phyloP scores from a whole-genome alignment of 2,113 vertebrate species.

The Triplophysa tibetana region DNA sequence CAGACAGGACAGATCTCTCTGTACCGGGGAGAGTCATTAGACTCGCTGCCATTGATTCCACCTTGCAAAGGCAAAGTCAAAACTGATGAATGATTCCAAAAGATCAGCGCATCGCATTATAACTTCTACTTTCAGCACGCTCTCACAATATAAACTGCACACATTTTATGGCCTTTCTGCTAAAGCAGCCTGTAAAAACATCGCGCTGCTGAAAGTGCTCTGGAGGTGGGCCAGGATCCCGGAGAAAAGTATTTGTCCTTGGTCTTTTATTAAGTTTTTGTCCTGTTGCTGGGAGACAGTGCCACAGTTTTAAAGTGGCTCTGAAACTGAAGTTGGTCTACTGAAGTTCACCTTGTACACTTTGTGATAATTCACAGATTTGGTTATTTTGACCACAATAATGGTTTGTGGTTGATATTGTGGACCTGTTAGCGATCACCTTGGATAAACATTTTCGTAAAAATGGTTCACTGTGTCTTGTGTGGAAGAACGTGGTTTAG shows the following conservation, averaged over 20 bases:
- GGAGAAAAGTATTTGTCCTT: conserved; percentile 26
- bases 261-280: conserved; percentile 42
- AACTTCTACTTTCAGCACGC: conserved; percentile 14
- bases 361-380: not conserved
- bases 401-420: no score
- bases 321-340: not conserved
- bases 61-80: conserved; percentile 32
- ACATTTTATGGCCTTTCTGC: conserved; percentile 43
- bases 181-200: conserved; percentile 38
- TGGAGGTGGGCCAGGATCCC: conserved; percentile 9
- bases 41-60: conserved; percentile 8
- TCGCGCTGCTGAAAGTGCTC: conserved; percentile 8
- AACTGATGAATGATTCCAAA: conserved; percentile 24
- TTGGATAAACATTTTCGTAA: no score
- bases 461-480: no score
- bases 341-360: conserved; percentile 4
- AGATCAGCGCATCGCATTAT: conserved; percentile 5
- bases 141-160: conserved; percentile 38
- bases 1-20: conserved; percentile 39
- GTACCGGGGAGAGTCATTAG: conserved; percentile 35
- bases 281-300: conserved; percentile 19
- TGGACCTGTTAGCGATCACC: no score
- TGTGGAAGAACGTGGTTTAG: no score
- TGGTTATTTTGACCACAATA: not conserved
- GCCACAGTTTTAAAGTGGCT: not conserved